Evolutionary conservation across 2,888 invertebrate genomes (phyloP), one percentile per base, ranked within the genome.

Genomic region (Lypha dubia): DNA sequence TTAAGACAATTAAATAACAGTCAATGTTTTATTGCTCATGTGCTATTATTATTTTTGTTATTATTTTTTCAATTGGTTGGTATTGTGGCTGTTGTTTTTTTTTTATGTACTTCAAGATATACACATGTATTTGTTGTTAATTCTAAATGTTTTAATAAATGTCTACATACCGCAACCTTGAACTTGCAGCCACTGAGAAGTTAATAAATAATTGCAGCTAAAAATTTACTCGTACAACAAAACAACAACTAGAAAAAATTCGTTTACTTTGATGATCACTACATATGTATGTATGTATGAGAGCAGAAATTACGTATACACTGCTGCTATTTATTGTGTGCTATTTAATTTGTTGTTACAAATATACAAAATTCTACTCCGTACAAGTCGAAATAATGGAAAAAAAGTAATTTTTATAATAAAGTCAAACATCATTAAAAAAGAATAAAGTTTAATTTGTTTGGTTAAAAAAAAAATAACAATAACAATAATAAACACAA

Each of bases 371-470:
- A 46, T 41, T 49, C 20, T n/a, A n/a, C n/a, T n/a, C n/a, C n/a
- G n/a, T 71, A 74, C 51, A 24, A 53, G 22, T 44, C 32, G 15
- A 58, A 68, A 49, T 41, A 65, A 77, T 24, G 28, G 28, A 63
- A 35, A 60, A 53, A 44, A n/a, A 70, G 13, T 53, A 44, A 46
- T 32, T 58, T 35, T 67, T 49, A 53, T 32, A 51, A 65, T 53
- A 41, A 80, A 80, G 65, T 80, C 80, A 80, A 84, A 76, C 53
- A 80, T 76, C 80, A 84, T 84, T 84, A 80, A 80, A 79, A 76
- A 76, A 76, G 76, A 76, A 84, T 80, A 84, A 76, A 80, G 46
- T 80, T 80, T 73, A 84, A 84, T 76, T 80, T 80, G 51, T 60
- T 46, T 74, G 67, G 65, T 53, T 58, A 74, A 22, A 80, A 53